Base-by-base conservation (phyloP, 2,113 vertebrate species). In the Corydoras maculifer region DNA sequence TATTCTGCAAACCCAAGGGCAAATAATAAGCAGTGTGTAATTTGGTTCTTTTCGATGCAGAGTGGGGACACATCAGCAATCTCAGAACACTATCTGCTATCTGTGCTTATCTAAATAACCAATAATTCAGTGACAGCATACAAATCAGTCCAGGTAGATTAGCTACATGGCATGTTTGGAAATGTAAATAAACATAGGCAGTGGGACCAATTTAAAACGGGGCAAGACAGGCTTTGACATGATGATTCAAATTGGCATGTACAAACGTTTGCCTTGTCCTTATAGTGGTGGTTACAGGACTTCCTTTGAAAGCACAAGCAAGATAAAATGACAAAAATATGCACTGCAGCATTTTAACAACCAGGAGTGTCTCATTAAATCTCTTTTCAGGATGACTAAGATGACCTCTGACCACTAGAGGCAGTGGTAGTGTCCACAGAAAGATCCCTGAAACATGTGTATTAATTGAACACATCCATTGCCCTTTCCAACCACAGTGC, bases 1-100 rank as follows among this genome's bases (percentile, higher is more conserved):
- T 25, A 63, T 82, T 77, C 80, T 29, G 31, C 76, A 78, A 81
- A 86, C 82, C 82, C 82, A 84, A 79, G 77, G 82, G 84, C 82
- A 85, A 77, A 70, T 68, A 83, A 79, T 83, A 74, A 81, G 79
- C 68, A 74, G 78, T 75, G 78, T 79, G 77, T 81, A 78, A 82
- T 82, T 82, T 74, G 68, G 70, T 74, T 74, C 65, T 70, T 78
- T 79, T 61, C 73, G 73, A 78, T 76, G 58, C 30, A 74, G 61
- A 58, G 30, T 65, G 32, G 43, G 35, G 61, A 66, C 71, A 62
- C 81, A 77, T 15, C 69, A 82, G 75, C 74, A 78, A 69, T 65
- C 69, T 84, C 78, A 77, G 76, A 75, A 76, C 70, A 70, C 66
- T 43, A 79, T 81, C 75, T 72, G 74, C 66, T 43, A 79, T 81